A percentile compares a stretch with the other conserved stretches of the same genome.
These are phyloP conservation scores for Clamator glandarius DNA, from an alignment of 2,797 vertebrate genomes.

Conservation along the genomic window DNA sequence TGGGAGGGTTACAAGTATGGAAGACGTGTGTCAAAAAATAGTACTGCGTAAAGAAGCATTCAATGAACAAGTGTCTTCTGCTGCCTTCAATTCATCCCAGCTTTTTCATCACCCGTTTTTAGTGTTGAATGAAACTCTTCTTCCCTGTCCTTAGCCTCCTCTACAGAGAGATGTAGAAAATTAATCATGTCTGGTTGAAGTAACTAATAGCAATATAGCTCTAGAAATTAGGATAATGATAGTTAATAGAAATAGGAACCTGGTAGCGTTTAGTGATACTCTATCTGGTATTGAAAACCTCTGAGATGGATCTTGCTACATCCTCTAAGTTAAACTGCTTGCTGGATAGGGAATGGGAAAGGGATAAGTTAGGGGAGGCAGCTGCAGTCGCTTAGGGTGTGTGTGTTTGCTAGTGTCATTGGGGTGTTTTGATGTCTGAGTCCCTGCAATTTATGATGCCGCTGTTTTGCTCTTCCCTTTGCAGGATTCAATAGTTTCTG, in stretches of 20 bases:
- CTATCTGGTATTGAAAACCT: background rate
- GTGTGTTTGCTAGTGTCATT: rapidly evolving
- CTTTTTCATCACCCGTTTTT: background rate
- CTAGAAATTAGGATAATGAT: background rate
- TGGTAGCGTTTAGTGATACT: background rate
- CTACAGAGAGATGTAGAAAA: background rate
- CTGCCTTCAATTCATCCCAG: background rate
- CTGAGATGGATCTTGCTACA: background rate
- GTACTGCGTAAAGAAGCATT: background rate
- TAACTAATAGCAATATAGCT: background rate
- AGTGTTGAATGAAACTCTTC: background rate
- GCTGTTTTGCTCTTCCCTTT: background rate
- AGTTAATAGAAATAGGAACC: background rate
- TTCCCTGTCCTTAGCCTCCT: background rate
- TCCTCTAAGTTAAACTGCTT: background rate
- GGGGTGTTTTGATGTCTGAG: background rate
- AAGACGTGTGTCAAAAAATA: background rate
- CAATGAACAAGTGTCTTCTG: background rate
- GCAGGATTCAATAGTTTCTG: background rate
- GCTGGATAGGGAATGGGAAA: background rate
- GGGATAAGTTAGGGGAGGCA: background rate
- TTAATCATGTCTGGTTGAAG: background rate
- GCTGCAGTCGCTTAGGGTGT: rapidly evolving
- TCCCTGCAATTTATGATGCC: background rate
- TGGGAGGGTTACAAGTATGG: background rate